Conservation (phyloP, 2,888 invertebrate genomes). For the Xanthorhoe designata region DNA sequence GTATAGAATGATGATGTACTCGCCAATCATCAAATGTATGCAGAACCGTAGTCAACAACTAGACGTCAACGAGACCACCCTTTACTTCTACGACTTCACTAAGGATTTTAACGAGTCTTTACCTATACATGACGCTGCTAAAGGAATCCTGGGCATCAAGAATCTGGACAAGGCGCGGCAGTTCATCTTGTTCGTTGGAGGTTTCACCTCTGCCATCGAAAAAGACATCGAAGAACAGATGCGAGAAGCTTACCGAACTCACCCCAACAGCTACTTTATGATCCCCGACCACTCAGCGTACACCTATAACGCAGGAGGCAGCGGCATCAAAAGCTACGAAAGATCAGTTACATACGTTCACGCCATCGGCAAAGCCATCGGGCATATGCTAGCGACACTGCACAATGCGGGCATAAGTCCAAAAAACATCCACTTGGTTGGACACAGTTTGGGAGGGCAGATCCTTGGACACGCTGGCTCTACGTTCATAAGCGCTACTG, state of each 20-base stretch:
- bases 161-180: slow-evolving; percentile 62
- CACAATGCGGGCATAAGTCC: slow-evolving; percentile 62
- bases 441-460: slow-evolving; percentile 77
- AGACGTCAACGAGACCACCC: slow-evolving; percentile 67
- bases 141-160: slow-evolving; percentile 60
- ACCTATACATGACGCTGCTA: slow-evolving; percentile 62
- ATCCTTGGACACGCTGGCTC: slow-evolving; percentile 71
- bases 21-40: slow-evolving; percentile 69
- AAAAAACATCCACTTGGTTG: slow-evolving; percentile 71
- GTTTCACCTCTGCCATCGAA: slow-evolving; percentile 73
- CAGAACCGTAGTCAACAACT: slow-evolving; percentile 62
- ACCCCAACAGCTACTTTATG: slow-evolving; percentile 72
- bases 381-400: slow-evolving; percentile 61
- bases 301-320: slow-evolving; percentile 68
- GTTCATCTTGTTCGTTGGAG: slow-evolving; percentile 72
- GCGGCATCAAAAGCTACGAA: slow-evolving; percentile 68
- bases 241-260: slow-evolving; percentile 64
- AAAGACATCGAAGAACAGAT: slow-evolving; percentile 68
- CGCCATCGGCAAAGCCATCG: slow-evolving; percentile 73
- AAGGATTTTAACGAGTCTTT: slow-evolving; percentile 56
- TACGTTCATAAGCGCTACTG: slow-evolving; percentile 59
- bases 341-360: slow-evolving; percentile 72
- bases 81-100: slow-evolving; percentile 71
- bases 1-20: slow-evolving; percentile 64
- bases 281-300: slow-evolving; percentile 78